Conservation (phyloP, 2,113 vertebrate species). For the Rhynchomys soricoides region DNA sequence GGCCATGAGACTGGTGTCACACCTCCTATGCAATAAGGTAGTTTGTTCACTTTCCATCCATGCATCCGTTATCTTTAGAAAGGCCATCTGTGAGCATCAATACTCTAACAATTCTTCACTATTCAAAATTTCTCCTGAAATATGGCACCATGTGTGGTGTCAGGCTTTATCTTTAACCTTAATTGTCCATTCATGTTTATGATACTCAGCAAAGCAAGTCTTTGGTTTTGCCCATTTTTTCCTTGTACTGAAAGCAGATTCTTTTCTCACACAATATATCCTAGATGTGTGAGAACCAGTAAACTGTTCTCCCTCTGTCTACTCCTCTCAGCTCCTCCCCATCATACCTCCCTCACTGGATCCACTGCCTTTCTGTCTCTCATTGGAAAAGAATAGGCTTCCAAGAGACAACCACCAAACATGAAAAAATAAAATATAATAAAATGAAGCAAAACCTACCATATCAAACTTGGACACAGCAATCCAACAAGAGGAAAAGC, state of each 20-base stretch:
- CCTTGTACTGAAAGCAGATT: not conserved
- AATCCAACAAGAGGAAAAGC: not conserved
- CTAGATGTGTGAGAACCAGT: too few relatives aligned
- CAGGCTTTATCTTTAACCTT: not conserved
- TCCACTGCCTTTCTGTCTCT: not conserved
- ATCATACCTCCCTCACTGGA: fast-evolving
- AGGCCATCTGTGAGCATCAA: not conserved
- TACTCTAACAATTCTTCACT: not conserved
- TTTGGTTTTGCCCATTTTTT: not conserved
- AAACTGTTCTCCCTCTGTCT: not conserved
- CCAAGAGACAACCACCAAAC: not conserved
- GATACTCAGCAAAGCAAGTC: not conserved
- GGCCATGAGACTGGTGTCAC: constrained; percentile 9
- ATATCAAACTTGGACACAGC: not conserved
- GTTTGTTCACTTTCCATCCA: constrained; percentile 4
- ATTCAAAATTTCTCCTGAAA: not conserved
- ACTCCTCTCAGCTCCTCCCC: too few relatives aligned
- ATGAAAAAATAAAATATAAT: not conserved
- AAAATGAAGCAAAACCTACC: not conserved
- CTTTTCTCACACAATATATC: not conserved
- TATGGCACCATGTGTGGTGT: not conserved
- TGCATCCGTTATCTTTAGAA: not conserved
- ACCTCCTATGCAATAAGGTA: constrained; percentile 13
- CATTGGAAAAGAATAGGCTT: not conserved
- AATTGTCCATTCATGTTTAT: not conserved